A percentile compares a stretch with the other conserved stretches of the same genome.
phyloP scores from a whole-genome alignment of 2,113 vertebrate genomes.

The Peucedramus taeniatus region DNA sequence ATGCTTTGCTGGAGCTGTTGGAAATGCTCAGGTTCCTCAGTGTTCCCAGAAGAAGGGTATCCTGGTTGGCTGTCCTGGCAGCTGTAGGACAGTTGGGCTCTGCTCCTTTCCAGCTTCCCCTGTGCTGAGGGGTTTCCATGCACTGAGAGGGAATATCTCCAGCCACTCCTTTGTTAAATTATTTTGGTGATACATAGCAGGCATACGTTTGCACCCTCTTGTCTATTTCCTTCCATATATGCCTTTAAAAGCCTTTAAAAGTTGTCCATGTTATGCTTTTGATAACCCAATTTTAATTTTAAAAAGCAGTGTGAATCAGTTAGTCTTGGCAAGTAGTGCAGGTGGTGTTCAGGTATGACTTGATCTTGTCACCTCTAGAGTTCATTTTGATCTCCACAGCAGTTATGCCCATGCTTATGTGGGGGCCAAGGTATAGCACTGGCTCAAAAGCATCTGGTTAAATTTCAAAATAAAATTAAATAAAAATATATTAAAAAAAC shows the following conservation, averaged over 20 bases:
- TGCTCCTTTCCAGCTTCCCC: neutral
- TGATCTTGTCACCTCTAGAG: too few relatives aligned
- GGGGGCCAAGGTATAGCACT: neutral
- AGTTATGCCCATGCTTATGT: neutral
- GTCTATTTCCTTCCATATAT: neutral
- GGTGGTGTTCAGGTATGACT: neutral
- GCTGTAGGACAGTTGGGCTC: fast-evolving
- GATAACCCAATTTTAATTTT: neutral
- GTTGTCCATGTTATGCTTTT: neutral
- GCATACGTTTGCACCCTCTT: neutral
- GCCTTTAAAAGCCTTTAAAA: neutral
- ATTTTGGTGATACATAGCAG: fast-evolving
- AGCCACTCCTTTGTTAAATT: neutral
- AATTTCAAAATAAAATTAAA: neutral
- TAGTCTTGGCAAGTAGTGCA: neutral
- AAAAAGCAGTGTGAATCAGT: neutral
- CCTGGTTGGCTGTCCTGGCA: neutral
- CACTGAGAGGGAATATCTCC: neutral
- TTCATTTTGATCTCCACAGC: neutral
- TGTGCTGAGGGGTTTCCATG: neutral
- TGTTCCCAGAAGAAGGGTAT: neutral
- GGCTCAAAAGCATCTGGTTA: neutral
- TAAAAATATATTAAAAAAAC: neutral
- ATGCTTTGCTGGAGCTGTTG: fast-evolving
- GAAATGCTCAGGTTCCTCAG: fast-evolving